phyloP scores from a whole-genome alignment of 1,140 invertebrate species.

The Tyrophagus putrescentiae region DNA sequence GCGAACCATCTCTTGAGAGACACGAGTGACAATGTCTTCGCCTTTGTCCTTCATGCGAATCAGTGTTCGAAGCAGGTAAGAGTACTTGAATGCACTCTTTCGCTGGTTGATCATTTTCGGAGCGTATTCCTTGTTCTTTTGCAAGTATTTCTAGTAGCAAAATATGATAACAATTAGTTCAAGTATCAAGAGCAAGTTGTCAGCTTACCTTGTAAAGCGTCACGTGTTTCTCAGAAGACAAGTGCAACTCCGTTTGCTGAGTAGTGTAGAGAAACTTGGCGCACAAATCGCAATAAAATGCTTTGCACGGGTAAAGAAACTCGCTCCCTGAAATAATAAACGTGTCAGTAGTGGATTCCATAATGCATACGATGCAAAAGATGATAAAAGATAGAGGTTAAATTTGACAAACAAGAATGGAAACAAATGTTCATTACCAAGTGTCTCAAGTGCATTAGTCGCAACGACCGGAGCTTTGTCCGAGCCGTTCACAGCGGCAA shows the following conservation, averaged over 20 bases:
- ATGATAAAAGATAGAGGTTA: background rate
- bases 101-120: background rate
- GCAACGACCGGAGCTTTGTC: background rate
- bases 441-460: background rate
- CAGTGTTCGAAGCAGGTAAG: background rate
- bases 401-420: background rate
- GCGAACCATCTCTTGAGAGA: background rate
- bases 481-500: background rate
- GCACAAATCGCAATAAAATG: conserved; percentile 14
- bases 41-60: conserved; percentile 9
- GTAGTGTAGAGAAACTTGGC: background rate
- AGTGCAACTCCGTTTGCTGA: background rate
- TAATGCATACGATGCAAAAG: background rate
- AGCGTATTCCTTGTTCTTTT: conserved; percentile 6
- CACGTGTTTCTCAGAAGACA: background rate
- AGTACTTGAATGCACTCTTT: background rate
- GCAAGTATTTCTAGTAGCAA: conserved; percentile 3
- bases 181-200: background rate
- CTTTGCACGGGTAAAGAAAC: background rate
- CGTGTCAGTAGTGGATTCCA: no score
- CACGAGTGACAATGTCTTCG: background rate
- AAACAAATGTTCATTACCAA: conserved; percentile 5
- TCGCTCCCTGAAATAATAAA: conserved; percentile 1
- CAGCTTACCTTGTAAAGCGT: background rate
- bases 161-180: background rate